Base-by-base conservation (phyloP, 2,113 vertebrate species). In the Gallinago paraguaiae region DNA sequence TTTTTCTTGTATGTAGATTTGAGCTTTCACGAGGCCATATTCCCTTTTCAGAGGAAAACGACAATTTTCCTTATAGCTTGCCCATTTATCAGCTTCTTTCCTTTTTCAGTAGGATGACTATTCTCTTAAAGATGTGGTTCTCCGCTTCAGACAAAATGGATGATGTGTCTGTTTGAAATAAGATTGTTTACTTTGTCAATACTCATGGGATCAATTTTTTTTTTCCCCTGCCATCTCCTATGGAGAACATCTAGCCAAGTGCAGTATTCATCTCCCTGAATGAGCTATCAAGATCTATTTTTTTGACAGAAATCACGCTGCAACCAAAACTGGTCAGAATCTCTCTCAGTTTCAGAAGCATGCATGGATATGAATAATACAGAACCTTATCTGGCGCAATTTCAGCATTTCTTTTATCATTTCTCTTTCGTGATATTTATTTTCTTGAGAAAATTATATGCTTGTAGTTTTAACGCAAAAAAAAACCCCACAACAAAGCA, bases 131-230 rank as follows among this genome's bases (percentile, higher is more conserved):
- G 92, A 78, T 23, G 28, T 46, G 80, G 59, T 63, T 93, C 91
- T 89, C 45, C 3, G 46, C 61, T 84, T 91, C 92, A 96, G 45
- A 93, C 92, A 97, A 97, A 96, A 96, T 96, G 92, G 95, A 95
- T 93, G 92, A 94, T 91, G 70, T 72, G 91, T 67, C 92, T 76
- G 67, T 82, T 79, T 43, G 46, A 95, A 96, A 93, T 15, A 72
- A 68, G 54, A 89, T 35, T 94, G 95, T 94, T 96, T 94, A 96
- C 74, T 85, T 75, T 91, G 81, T 56, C 88, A 89, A 4, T 82
- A 86, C 81, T 50, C 57, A 2, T 72, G 84, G 67, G 91, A 94
- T 89, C 88, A 82, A 63, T 89, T 84, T 81, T 61, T 33, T 86
- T 89, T 77, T 31, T 50, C 24, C 9, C 33, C 41, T 76, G 67